Evolutionary conservation across 2,113 vertebrate genomes (phyloP), one percentile per base, ranked within the genome.

Genomic region (Lates calcarifer): DNA sequence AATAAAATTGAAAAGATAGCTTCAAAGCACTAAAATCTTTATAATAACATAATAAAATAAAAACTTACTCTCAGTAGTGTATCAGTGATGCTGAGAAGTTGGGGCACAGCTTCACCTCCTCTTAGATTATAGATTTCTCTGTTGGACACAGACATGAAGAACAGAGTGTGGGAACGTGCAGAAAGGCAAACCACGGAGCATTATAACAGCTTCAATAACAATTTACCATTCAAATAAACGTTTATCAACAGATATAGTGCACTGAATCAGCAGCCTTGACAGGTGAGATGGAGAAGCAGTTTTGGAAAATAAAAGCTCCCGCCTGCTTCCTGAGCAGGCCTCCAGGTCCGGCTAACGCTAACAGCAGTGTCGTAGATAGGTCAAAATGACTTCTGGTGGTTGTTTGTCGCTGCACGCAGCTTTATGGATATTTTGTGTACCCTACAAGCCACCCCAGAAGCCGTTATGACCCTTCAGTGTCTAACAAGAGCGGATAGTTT

Each of bases 271-370:
- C 77, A 86, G 82, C 68, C 39, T 18, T 83, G 73, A 79, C 71
- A 85, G 77, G 33, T 84, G 63, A 90, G 79, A n/a, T 45, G 70
- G 5, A 85, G 69, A 65, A 86, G 10, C 63, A 55, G 81, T 84
- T 94, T 93, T 94, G 83, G 84, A 94, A 94, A 94, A 94, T 94
- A 94, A 94, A 92, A 94, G 93, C 91, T 94, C 86, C 66, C 87
- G 81, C 85, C 83, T 24, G 91, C 83, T 90, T 91, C 87, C 88
- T 88, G 87, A 84, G 51, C 37, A 79, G 93, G 91, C 93, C 93
- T 45, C 6, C 0, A 24, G 56, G 24, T 65, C 35, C 63, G 20
- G 90, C 87, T 92, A 93, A 84, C n/a, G 91, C 86, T 92, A 91
- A 51, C 57, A 43, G 62, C 77, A 0, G 35, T 2, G 60, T 62